Evolutionary conservation across 2,797 vertebrate genomes (phyloP), one percentile per base, ranked within the genome.

Genomic region (Myioborus miniatus): DNA sequence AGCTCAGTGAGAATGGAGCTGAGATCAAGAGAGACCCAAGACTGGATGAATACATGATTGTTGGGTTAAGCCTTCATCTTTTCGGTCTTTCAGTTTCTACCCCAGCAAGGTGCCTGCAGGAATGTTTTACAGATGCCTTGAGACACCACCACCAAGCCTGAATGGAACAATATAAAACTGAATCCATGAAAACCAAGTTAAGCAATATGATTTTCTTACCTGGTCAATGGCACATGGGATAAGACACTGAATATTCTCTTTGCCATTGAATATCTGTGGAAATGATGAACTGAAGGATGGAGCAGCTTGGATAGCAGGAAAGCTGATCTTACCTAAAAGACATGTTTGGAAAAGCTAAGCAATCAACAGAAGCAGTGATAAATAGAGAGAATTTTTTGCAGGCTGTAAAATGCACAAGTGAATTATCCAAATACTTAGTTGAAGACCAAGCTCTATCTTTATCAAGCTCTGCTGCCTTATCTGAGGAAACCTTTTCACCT

Each of bases 141-240:
- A 49, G 55, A 71, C 5, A 69, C 23, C 27, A 49, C 19, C 16
- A 49, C 0, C 4, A 75, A 80, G 19, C 60, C 17, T 70, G 43
- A 94, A 85, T 19, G 18, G 50, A 50, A 58, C 13, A 53, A 23
- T 60, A 85, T 36, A 85, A 72, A 77, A 65, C 26, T 12, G 60
- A 68, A 89, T 20, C 15, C 15, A 55, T 8, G n/a, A 62, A 93
- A 89, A 87, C 1, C n/a, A 90, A 74, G 78, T 27, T 19, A 77
- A 71, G 26, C 52, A 56, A 24, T 12, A 44, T 2, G 13, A 59
- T 90, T 74, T 86, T 96, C 75, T 90, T 84, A 99, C 99, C 98
- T 99, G 99, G 97, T 99, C 99, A 9, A 99, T 99, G 95, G 99
- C 99, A 71, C 99, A 99, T 0, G 99, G 99, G 90, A 99, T 99